A percentile compares a stretch with the other conserved stretches of the same genome.
phyloP scores from a whole-genome alignment of 2,888 invertebrate species.

The Tenthredo distinguenda region DNA sequence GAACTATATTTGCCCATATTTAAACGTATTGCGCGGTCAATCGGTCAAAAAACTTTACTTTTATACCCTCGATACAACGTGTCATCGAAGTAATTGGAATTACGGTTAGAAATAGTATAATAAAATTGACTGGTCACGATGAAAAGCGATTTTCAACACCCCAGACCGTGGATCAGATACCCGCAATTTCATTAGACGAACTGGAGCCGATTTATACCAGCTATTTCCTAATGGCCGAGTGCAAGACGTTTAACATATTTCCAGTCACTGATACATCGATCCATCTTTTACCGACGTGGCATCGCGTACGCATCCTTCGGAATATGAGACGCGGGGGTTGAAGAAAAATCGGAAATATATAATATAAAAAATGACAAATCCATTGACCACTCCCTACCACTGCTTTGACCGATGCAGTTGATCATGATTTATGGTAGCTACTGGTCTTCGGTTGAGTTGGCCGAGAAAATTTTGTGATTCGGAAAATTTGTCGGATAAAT shows the following conservation, averaged over 20 bases:
- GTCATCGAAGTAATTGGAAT: background rate
- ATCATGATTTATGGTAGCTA: constrained; percentile 69
- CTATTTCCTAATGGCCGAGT: constrained; percentile 54
- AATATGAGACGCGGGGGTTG: background rate
- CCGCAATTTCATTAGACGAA: constrained; percentile 56
- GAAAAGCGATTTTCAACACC: constrained; percentile 17
- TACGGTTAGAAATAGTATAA: background rate
- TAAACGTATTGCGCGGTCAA: too few species aligned
- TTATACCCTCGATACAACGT: background rate
- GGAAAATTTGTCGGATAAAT: constrained; percentile 52
- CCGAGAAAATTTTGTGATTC: constrained; percentile 64
- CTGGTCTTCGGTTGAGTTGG: constrained; percentile 61
- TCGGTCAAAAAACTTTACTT: background rate
- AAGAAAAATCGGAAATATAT: background rate
- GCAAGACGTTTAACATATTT: constrained; percentile 43
- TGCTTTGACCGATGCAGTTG: constrained; percentile 64
- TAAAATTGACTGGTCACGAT: background rate
- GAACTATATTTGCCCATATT: background rate
- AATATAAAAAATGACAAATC: constrained; percentile 26
- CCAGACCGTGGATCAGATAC: background rate
- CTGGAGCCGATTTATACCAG: constrained; percentile 51
- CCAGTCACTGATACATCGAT: constrained; percentile 44
- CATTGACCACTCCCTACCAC: background rate
- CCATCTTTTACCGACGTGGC: background rate
- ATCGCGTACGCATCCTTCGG: background rate